Evolutionary conservation across 2,797 vertebrate genomes (phyloP).

Genomic region (Syngnathus acus): DNA sequence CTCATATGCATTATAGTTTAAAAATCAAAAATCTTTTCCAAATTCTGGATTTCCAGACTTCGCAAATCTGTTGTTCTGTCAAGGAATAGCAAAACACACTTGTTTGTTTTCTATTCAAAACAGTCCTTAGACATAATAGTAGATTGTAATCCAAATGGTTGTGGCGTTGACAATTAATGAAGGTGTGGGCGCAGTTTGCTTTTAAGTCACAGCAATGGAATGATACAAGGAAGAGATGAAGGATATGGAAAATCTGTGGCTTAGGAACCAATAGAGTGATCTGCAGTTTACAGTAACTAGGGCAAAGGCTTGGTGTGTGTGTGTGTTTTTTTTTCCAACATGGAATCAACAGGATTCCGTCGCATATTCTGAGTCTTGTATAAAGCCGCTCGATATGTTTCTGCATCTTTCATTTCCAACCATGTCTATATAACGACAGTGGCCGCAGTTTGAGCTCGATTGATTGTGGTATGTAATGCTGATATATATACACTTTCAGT

Average conservation of each 20-base stretch:
- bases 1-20: not conserved
- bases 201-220: not conserved
- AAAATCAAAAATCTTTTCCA: not conserved
- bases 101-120: not conserved
- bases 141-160: not conserved
- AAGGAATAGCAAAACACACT: not conserved
- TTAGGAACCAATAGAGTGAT: constrained; percentile 1
- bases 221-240: not conserved
- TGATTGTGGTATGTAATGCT: not conserved
- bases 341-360: not conserved
- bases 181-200: not conserved
- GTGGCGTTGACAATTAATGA: not conserved
- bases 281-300: not conserved
- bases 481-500: not conserved
- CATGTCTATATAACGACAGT: not conserved
- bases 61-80: too few species aligned
- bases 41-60: too few species aligned
- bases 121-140: not conserved
- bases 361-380: not conserved
- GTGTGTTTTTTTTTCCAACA: not conserved
- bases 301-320: not conserved
- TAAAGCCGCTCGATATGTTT: not conserved
- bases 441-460: not conserved
- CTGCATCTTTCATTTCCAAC: not conserved
- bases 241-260: not conserved